Evolutionary conservation across 2,888 invertebrate genomes (phyloP).

Genomic region (Nemurella pictetii): DNA sequence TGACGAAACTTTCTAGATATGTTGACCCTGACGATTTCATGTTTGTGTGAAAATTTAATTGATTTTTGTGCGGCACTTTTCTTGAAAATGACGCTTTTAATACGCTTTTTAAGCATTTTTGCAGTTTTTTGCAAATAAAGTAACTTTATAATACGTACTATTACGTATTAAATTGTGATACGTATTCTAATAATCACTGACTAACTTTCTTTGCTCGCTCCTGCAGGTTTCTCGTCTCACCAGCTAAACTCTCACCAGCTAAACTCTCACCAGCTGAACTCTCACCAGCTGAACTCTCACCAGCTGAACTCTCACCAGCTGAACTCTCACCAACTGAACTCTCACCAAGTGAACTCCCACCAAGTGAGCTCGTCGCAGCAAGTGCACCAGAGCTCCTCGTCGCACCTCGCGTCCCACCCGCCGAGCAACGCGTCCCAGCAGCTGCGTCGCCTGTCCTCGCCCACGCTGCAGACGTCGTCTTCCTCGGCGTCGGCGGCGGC

Average conservation of each 20-base stretch:
- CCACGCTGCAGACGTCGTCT: not conserved
- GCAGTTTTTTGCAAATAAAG: too few species aligned
- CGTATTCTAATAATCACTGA: too few species aligned
- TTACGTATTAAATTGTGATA: too few species aligned
- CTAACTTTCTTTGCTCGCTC: too few species aligned
- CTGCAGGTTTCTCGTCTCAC: not conserved
- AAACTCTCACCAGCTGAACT: not conserved
- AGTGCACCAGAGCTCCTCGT: not conserved
- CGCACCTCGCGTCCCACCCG: not conserved
- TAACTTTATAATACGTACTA: too few species aligned
- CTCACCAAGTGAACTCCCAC: not conserved
- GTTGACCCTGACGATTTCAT: too few species aligned
- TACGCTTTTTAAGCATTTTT: too few species aligned
- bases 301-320: not conserved
- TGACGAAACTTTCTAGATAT: too few species aligned
- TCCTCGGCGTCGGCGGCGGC: constrained; percentile 36
- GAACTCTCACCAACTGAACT: not conserved
- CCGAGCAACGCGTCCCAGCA: constrained; percentile 45
- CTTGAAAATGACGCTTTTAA: too few species aligned
- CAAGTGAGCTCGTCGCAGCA: not conserved
- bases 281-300: not conserved
- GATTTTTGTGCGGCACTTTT: too few species aligned
- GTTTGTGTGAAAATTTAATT: too few species aligned
- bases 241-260: not conserved
- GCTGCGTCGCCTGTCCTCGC: constrained; percentile 37